Percentiles rank a stretch among this genome's conserved stretches.
Conservation (phyloP, 2,888 invertebrate species). For the Scaptomyza cyrtandrae region DNA sequence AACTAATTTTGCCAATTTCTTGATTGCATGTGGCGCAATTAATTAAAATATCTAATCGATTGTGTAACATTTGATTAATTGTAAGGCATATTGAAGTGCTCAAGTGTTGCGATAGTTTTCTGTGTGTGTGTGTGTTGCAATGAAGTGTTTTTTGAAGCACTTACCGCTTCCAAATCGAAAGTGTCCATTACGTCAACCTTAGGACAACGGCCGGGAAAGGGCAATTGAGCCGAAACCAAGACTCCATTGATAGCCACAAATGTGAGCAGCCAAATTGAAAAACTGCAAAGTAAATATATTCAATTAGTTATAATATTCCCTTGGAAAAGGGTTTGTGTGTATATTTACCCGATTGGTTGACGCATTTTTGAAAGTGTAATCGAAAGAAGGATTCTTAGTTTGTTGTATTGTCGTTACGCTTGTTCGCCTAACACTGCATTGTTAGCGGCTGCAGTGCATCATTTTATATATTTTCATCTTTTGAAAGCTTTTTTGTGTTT, state of each 20-base stretch:
- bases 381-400: neutral
- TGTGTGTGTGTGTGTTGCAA: too few relatives aligned
- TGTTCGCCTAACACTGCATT: conserved; percentile 48
- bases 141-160: conserved; percentile 25
- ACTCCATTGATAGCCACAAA: conserved; percentile 43
- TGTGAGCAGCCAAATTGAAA: conserved; percentile 45
- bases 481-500: conserved; percentile 56
- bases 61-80: conserved; percentile 29
- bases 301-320: neutral
- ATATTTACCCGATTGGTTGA: conserved; percentile 24
- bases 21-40: conserved; percentile 29
- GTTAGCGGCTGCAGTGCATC: conserved; percentile 42
- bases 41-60: conserved; percentile 34
- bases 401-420: conserved; percentile 15
- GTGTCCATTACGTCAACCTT: conserved; percentile 86
- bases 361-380: conserved; percentile 21
- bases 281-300: conserved; percentile 27
- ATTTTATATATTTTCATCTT: conserved; percentile 59
- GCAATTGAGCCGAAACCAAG: conserved; percentile 86
- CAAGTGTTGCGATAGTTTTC: conserved; percentile 7
- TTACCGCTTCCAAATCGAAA: conserved; percentile 86
- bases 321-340: neutral
- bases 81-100: conserved; percentile 12
- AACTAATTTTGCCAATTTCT: conserved; percentile 14
- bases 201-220: conserved; percentile 88